Base-by-base conservation (phyloP, 2,113 vertebrate species). In the Amblyopsis rosae region DNA sequence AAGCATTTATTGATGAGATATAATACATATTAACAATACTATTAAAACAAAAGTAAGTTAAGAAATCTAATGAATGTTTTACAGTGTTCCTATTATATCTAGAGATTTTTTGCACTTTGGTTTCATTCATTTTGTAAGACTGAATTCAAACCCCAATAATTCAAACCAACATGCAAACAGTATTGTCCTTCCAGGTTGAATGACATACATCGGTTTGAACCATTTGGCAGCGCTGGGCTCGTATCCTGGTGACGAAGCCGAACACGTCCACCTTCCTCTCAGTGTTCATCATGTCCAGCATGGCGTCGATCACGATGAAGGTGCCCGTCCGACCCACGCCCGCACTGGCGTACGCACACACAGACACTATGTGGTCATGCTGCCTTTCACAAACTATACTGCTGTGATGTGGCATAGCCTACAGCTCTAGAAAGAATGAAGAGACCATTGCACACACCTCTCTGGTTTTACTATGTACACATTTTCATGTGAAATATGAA, bases 141-240 rank as follows among this genome's bases (percentile, higher is more conserved):
- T 15, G 12, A 15, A 11, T 12, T 15, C 15, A 15, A 15, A 15
- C 4, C 10, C 8, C 15, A 51, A 4, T 12, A 53, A 12, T 53
- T 12, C 50, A 53, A 12, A 53, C 0, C 49, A 51, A 51, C 11
- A 51, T 51, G 26, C 26, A 26, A 26, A 26, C 26, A 26, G 26
- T 15, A 51, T 51, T 12, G 3, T 51, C 35, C 35, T 41, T 41
- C 7, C 5, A 41, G 35, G 4, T 41, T 41, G 35, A 41, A 1
- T 1, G 16, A 94, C 96, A 94, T 73, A 98, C 96, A 33, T 99
- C 98, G 1, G 97, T 99, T 85, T 99, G 98, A 70, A 99, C 97
- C 98, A 99, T 99, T 93, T 99, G 98, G 90, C 97, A 98, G 86
- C 98, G 96, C 86, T 99, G 98, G 13, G 97, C 98, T 67, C 98